These are phyloP conservation scores for Cyclura pinguis DNA, from an alignment of 2,797 vertebrate species.

Conservation along the genomic window DNA sequence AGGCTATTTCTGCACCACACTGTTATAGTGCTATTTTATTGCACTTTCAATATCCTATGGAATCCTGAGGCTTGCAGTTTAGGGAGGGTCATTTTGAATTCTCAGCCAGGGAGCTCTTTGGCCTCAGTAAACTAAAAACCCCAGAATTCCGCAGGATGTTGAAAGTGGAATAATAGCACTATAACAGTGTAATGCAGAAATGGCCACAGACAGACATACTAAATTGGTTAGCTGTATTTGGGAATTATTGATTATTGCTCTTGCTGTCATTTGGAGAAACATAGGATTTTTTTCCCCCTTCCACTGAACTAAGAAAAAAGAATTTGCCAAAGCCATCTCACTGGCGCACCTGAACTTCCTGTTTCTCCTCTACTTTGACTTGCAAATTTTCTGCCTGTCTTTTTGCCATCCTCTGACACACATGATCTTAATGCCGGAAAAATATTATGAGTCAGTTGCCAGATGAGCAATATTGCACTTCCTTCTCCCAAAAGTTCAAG, in stretches of 20 bases:
- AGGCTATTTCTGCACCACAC: no score
- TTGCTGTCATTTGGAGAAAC: background rate
- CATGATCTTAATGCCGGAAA: background rate
- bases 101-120: no score
- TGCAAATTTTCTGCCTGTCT: background rate
- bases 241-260: background rate
- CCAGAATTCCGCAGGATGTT: no score
- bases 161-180: no score
- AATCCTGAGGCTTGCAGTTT: no score
- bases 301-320: background rate
- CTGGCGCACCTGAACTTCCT: background rate
- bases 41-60: no score
- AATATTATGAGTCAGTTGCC: background rate
- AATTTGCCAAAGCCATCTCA: background rate
- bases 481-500: constrained; percentile 1
- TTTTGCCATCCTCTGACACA: background rate
- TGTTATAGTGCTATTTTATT: no score
- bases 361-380: background rate
- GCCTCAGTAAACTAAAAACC: no score
- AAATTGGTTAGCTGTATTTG: background rate
- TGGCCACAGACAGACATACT: no score
- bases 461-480: background rate
- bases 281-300: background rate
- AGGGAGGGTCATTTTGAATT: no score
- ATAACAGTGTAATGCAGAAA: no score